A percentile compares a stretch with the other conserved stretches of the same genome.
phyloP scores from a whole-genome alignment of 2,888 invertebrate species.

The Plebejus anna region DNA sequence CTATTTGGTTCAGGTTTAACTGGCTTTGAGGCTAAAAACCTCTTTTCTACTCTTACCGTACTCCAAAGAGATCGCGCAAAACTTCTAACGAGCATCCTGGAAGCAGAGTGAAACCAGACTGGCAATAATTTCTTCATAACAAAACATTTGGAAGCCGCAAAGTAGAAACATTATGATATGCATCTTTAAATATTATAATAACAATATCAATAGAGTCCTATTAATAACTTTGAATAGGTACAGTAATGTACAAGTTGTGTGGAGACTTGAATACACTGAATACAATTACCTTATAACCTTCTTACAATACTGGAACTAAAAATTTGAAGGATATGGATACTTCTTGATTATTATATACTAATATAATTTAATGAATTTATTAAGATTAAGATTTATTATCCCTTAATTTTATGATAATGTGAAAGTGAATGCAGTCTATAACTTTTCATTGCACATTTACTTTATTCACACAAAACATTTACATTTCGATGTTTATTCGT shows the following conservation, averaged over 20 bases:
- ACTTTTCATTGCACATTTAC: neutral
- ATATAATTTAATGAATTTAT: neutral
- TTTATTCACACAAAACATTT: neutral
- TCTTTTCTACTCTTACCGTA: conserved; percentile 51
- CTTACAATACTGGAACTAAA: neutral
- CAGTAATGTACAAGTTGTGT: neutral
- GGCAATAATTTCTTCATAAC: neutral
- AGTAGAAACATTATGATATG: neutral
- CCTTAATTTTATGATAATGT: neutral
- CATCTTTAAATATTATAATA: neutral
- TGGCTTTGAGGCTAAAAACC: conserved; percentile 63
- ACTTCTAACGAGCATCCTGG: conserved; percentile 66
- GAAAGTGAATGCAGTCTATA: neutral
- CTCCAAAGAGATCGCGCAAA: conserved; percentile 61
- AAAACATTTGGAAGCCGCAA: neutral
- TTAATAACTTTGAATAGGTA: neutral
- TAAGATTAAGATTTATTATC: neutral
- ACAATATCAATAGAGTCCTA: conserved; percentile 3
- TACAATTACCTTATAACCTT: neutral
- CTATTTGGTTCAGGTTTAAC: conserved; percentile 51
- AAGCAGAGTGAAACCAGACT: conserved; percentile 29
- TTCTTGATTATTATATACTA: neutral
- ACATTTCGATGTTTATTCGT: neutral
- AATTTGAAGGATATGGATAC: neutral
- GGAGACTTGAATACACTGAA: neutral